Conservation (phyloP, 2,113 vertebrate species). For the Heloderma charlesbogerti region DNA sequence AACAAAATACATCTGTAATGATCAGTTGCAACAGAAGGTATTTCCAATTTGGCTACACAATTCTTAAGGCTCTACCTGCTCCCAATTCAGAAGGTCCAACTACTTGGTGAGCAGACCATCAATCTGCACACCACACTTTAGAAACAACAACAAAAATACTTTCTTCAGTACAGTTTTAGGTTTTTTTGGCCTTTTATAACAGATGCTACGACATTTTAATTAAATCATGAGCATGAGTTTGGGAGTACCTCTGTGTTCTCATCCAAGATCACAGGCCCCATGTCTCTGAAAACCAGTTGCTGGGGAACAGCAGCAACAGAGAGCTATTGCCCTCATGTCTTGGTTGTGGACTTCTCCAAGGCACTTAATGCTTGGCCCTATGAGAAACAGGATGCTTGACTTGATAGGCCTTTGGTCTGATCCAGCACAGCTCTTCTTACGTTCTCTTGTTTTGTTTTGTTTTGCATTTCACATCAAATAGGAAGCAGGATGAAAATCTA, state of each 20-base stretch:
- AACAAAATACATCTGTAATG: too few species aligned
- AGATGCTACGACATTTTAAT: background rate
- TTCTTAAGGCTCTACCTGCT: too few species aligned
- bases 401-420: background rate
- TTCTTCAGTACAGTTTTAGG: too few species aligned
- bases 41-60: too few species aligned
- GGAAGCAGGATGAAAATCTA: background rate
- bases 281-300: background rate
- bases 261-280: background rate
- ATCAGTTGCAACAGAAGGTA: too few species aligned
- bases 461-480: background rate
- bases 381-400: too few species aligned
- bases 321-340: background rate
- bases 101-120: too few species aligned
- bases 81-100: too few species aligned
- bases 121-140: too few species aligned
- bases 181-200: too few species aligned
- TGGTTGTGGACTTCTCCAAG: background rate
- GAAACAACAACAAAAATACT: too few species aligned
- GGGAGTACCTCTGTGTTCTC: background rate
- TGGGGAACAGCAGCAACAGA: background rate
- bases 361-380: background rate
- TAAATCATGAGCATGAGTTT: background rate
- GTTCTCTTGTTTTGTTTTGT: background rate
- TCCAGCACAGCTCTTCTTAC: background rate